Percentiles rank a stretch among this genome's conserved stretches.
phyloP scores from a whole-genome alignment of 2,888 invertebrate species.

The Onchidella celtica region DNA sequence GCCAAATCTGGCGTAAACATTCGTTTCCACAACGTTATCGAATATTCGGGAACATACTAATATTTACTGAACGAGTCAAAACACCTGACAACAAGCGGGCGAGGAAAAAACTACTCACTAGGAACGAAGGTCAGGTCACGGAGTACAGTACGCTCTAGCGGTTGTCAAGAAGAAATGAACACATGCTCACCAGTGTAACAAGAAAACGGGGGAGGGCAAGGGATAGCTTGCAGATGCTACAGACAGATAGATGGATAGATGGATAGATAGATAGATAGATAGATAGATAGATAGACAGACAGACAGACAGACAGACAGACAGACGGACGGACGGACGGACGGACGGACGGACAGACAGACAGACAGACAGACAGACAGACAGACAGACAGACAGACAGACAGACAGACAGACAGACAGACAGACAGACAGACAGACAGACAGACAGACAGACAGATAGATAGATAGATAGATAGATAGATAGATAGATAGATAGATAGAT shows the following conservation, averaged over 20 bases:
- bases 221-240: too few relatives aligned
- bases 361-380: neutral
- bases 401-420: neutral
- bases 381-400: neutral
- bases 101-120: too few relatives aligned
- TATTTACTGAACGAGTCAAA: too few relatives aligned
- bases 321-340: neutral
- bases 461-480: conserved; percentile 37
- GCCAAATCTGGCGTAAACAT: too few relatives aligned
- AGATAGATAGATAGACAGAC: neutral
- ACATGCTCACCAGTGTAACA: too few relatives aligned
- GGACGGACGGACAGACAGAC: neutral
- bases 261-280: neutral
- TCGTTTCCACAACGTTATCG: too few relatives aligned
- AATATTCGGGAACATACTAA: too few relatives aligned
- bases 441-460: conserved; percentile 15
- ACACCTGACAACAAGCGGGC: too few relatives aligned
- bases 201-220: too few relatives aligned
- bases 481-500: conserved; percentile 35
- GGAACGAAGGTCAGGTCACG: too few relatives aligned
- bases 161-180: too few relatives aligned
- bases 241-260: neutral
- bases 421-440: neutral
- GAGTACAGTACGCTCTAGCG: too few relatives aligned
- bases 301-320: neutral